These are phyloP conservation scores for Amiota mariae DNA, from an alignment of 2,888 invertebrate genomes.

Conservation along the genomic window DNA sequence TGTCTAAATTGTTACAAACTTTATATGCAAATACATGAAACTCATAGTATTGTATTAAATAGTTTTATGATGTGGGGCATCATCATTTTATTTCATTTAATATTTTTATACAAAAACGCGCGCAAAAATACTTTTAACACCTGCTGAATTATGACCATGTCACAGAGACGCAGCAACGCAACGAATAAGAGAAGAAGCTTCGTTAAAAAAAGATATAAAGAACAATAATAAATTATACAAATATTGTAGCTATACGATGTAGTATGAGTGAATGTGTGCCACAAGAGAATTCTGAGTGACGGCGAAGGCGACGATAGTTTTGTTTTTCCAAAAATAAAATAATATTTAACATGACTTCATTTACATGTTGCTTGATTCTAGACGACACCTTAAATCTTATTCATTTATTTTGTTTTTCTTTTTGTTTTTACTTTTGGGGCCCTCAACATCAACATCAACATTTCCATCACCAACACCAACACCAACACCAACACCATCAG, in stretches of 20 bases:
- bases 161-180: constrained; percentile 6
- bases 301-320: too few relatives aligned
- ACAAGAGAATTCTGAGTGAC: background rate
- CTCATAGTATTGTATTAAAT: too few relatives aligned
- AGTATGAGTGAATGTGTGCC: background rate
- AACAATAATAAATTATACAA: background rate
- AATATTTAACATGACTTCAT: constrained; percentile 41
- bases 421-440: background rate
- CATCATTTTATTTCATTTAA: too few relatives aligned
- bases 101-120: constrained; percentile 38
- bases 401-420: constrained; percentile 1
- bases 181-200: background rate
- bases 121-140: constrained; percentile 43
- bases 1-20: too few relatives aligned
- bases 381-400: background rate
- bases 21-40: too few relatives aligned
- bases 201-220: background rate
- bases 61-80: too few relatives aligned
- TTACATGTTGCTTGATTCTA: constrained; percentile 32
- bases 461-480: constrained; percentile 8
- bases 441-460: background rate
- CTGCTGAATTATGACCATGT: constrained; percentile 33
- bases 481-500: constrained; percentile 36
- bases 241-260: background rate
- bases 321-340: constrained; percentile 19